Percentiles rank a stretch among this genome's conserved stretches.
Conservation (phyloP, 2,888 invertebrate genomes). For the Pocota personata region DNA sequence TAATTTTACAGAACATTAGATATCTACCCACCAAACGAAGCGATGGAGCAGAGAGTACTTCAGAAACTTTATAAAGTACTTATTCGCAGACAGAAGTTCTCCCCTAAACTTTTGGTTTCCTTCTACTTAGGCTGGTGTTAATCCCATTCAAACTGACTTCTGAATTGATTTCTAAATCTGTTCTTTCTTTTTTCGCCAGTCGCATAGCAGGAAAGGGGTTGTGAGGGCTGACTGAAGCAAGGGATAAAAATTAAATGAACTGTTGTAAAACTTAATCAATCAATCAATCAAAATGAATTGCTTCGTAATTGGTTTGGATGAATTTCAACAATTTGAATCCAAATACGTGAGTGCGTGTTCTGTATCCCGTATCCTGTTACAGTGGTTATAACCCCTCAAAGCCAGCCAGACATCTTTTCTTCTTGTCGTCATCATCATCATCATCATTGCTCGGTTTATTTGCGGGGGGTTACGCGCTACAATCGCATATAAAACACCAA, state of each 20-base stretch:
- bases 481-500: conserved; percentile 10
- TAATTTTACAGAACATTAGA: conserved; percentile 71
- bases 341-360: not conserved
- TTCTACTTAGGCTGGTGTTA: conserved; percentile 47
- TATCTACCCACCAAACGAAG: conserved; percentile 14
- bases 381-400: not conserved
- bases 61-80: conserved; percentile 41
- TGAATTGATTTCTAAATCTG: conserved; percentile 70
- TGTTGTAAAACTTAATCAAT: conserved; percentile 71
- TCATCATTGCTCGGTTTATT: conserved; percentile 22
- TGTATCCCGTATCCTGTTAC: conserved; percentile 17
- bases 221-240: not conserved
- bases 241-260: conserved; percentile 54
- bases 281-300: conserved; percentile 74
- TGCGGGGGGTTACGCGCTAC: not conserved
- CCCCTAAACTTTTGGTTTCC: conserved; percentile 9
- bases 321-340: conserved; percentile 51
- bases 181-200: not conserved
- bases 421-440: not conserved
- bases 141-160: conserved; percentile 67
- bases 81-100: conserved; percentile 15
- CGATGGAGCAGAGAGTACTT: conserved; percentile 18
- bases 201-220: not conserved
- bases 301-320: conserved; percentile 67
- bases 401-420: not conserved